phyloP scores from a whole-genome alignment of 2,113 vertebrate genomes.

The Notothenia coriiceps region DNA sequence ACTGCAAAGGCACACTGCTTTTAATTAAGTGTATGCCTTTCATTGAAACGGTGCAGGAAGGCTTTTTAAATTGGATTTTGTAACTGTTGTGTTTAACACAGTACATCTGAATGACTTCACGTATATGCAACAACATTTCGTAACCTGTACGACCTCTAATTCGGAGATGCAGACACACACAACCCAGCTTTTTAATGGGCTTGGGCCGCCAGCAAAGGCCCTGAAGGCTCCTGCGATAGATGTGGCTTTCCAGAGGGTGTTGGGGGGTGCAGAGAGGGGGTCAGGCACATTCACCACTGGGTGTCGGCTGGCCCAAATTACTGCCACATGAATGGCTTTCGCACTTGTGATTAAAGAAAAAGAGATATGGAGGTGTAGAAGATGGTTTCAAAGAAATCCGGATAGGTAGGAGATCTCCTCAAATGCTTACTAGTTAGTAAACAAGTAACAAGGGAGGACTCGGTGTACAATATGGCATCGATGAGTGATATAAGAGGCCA shows the following conservation, averaged over 20 bases:
- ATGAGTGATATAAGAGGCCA: slow-evolving; percentile 57
- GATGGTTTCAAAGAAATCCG: slow-evolving; percentile 26
- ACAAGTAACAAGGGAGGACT: background rate
- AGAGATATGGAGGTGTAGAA: slow-evolving; percentile 33
- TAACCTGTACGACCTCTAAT: slow-evolving; percentile 30
- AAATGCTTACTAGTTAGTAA: background rate
- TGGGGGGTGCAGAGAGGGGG: slow-evolving; percentile 66
- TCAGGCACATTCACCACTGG: slow-evolving; percentile 70
- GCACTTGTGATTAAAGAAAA: slow-evolving; percentile 54
- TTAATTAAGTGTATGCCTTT: slow-evolving; percentile 57
- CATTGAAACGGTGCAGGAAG: slow-evolving; percentile 35
- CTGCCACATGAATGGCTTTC: slow-evolving; percentile 73
- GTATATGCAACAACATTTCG: slow-evolving; percentile 29
- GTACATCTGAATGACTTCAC: slow-evolving; percentile 23
- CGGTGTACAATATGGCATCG: slow-evolving; percentile 34
- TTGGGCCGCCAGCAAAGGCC: slow-evolving; percentile 58
- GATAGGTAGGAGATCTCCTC: slow-evolving; percentile 27
- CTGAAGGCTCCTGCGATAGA: slow-evolving; percentile 68
- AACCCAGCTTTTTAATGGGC: slow-evolving; percentile 66
- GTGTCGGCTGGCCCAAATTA: slow-evolving; percentile 71
- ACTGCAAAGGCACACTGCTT: slow-evolving; percentile 42
- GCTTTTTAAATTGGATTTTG: slow-evolving; percentile 36
- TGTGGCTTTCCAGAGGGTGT: slow-evolving; percentile 80
- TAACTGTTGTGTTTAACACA: slow-evolving; percentile 49
- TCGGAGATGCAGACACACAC: slow-evolving; percentile 25